These are phyloP conservation scores for Drosophila leonis DNA, from an alignment of 2,888 invertebrate genomes.

Conservation along the genomic window DNA sequence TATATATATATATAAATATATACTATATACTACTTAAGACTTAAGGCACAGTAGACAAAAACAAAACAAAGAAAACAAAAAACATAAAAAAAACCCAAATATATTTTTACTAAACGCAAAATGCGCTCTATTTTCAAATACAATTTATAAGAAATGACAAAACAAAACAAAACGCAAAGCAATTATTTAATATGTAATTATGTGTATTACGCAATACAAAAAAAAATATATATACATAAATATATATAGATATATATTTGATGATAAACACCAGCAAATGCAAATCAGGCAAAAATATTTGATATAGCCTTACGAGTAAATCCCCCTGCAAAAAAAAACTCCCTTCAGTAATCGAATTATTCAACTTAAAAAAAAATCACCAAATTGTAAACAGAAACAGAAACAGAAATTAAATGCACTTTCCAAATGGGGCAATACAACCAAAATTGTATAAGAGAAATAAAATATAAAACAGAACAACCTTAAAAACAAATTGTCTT, in stretches of 20 bases:
- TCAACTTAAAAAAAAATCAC: conserved; percentile 10
- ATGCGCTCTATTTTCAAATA: conserved; percentile 79
- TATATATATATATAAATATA: conserved; percentile 2
- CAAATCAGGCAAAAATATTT: conserved; percentile 45
- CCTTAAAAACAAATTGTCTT: conserved; percentile 49
- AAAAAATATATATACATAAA: conserved; percentile 6
- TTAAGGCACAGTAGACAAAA: conserved; percentile 64
- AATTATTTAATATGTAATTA: conserved; percentile 78
- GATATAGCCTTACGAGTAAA: conserved; percentile 30
- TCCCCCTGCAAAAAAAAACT: neutral
- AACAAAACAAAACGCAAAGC: conserved; percentile 66
- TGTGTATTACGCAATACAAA: conserved; percentile 65
- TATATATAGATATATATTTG: conserved; percentile 12
- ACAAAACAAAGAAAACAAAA: neutral
- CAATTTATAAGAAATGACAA: conserved; percentile 75
- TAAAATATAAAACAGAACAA: conserved; percentile 69
- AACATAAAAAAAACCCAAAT: conserved; percentile 67
- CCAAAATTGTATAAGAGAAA: conserved; percentile 62
- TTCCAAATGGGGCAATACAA: conserved; percentile 48
- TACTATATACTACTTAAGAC: conserved; percentile 54
- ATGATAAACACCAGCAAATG: conserved; percentile 26
- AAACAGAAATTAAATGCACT: conserved; percentile 49
- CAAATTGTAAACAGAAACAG: conserved; percentile 40
- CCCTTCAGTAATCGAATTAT: conserved; percentile 12
- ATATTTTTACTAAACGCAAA: conserved; percentile 79